Evolutionary conservation across 1,140 invertebrate genomes (phyloP).

Genomic region (Drosophila carrolli): DNA sequence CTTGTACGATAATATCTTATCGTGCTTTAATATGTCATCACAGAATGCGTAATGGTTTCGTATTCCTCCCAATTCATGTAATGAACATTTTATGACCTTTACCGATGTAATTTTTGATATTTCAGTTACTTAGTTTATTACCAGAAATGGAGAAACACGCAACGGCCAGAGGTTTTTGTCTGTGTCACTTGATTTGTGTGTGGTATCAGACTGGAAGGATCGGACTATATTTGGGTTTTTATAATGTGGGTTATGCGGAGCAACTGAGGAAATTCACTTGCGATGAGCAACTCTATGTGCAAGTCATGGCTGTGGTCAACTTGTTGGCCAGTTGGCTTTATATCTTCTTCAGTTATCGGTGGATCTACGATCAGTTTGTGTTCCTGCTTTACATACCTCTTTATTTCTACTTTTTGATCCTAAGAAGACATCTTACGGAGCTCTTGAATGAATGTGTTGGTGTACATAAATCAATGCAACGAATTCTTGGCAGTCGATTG

Average conservation of each 20-base stretch:
- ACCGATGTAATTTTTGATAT: constrained; percentile 4
- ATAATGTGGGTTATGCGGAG: constrained; percentile 44
- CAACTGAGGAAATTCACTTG: constrained; percentile 12
- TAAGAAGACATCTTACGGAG: constrained; percentile 39
- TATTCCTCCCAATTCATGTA: background rate
- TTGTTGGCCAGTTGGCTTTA: constrained; percentile 30
- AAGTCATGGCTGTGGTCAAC: constrained; percentile 39
- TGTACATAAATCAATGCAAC: constrained; percentile 30
- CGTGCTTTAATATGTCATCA: background rate
- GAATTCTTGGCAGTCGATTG: constrained; percentile 30
- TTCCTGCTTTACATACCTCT: constrained; percentile 51
- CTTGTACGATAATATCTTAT: background rate
- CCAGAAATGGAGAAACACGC: constrained; percentile 48
- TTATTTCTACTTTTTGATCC: constrained; percentile 50
- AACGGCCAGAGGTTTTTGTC: constrained; percentile 52
- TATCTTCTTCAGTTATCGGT: constrained; percentile 48
- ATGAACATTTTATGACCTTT: background rate
- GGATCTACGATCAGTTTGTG: constrained; percentile 49
- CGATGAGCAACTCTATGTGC: constrained; percentile 62
- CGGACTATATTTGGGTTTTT: constrained; percentile 60
- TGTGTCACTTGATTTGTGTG: constrained; percentile 58
- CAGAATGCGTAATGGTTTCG: too few relatives aligned
- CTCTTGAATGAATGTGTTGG: constrained; percentile 44
- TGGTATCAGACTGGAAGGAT: constrained; percentile 40
- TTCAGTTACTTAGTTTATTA: constrained; percentile 9